Evolutionary conservation across 2,797 vertebrate species (phyloP).

Genomic region (Ispidina picta): DNA sequence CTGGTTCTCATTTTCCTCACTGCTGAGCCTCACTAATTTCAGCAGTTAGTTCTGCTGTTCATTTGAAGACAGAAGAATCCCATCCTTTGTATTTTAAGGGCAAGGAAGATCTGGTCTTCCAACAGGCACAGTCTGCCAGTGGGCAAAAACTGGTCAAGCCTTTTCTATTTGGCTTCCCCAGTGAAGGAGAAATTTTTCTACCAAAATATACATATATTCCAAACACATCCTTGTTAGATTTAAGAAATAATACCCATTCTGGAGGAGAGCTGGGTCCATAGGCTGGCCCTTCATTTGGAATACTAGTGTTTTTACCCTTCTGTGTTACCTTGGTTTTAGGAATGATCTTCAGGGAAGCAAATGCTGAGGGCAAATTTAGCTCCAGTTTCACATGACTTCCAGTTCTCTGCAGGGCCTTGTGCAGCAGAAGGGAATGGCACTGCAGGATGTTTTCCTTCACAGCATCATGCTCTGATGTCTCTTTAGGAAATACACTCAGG

Average conservation of each 20-base stretch:
- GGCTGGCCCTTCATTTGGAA: background rate
- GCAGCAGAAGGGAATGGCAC: background rate
- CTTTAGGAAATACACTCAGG: background rate
- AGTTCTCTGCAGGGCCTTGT: background rate
- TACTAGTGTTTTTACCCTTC: background rate
- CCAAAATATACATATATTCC: background rate
- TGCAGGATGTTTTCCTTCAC: background rate
- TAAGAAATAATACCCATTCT: background rate
- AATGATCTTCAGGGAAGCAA: background rate
- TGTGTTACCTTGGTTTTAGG: background rate
- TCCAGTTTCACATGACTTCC: background rate
- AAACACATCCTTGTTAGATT: background rate
- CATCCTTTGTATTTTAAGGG: background rate
- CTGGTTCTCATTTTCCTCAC: slow-evolving; percentile 9
- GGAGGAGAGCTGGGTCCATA: background rate
- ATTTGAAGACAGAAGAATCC: background rate
- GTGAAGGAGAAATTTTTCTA: background rate
- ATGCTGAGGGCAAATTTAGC: background rate
- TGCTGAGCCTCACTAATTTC: background rate
- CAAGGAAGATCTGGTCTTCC: background rate
- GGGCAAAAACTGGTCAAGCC: background rate
- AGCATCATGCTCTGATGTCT: background rate
- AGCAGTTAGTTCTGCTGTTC: slow-evolving; percentile 6
- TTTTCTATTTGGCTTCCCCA: background rate
- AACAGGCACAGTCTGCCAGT: background rate